Evolutionary conservation across 2,888 invertebrate species (phyloP).

Genomic region (Trypoxylon attenuatum): DNA sequence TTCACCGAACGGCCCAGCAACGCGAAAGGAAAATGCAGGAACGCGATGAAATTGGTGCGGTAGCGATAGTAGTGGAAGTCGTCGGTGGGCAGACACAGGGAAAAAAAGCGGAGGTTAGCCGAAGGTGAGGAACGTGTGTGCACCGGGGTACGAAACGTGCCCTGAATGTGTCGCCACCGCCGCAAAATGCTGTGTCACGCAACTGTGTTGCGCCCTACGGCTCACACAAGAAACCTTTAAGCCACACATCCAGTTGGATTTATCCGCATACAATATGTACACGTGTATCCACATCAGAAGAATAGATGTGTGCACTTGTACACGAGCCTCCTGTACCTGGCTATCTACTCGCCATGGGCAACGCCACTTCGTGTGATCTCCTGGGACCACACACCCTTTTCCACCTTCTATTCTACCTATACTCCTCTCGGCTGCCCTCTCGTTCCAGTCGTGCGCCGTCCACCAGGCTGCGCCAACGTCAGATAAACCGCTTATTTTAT

Average conservation of each 20-base stretch:
- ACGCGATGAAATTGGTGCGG: conserved; percentile 19
- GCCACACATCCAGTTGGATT: conserved; percentile 11
- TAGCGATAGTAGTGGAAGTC: conserved; percentile 46
- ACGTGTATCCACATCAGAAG: neutral
- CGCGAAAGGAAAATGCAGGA: conserved; percentile 13
- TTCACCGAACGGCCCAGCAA: neutral
- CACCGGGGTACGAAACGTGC: conserved; percentile 45
- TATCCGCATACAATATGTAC: conserved; percentile 12
- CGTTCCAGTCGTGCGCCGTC: conserved; percentile 20
- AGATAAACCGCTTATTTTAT: conserved; percentile 67
- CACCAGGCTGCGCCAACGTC: conserved; percentile 40
- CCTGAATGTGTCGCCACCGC: conserved; percentile 55
- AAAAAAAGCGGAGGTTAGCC: conserved; percentile 31
- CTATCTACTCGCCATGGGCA: conserved; percentile 52
- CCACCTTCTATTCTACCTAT: conserved; percentile 26
- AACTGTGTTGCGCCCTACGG: conserved; percentile 36
- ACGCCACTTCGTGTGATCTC: conserved; percentile 59
- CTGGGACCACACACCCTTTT: conserved; percentile 44
- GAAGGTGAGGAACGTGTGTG: conserved; percentile 32
- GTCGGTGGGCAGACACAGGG: conserved; percentile 32
- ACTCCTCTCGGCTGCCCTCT: neutral
- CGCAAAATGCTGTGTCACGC: conserved; percentile 59
- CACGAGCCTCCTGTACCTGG: conserved; percentile 20
- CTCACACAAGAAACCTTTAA: conserved; percentile 19
- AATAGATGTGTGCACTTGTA: neutral